Percentiles rank a stretch among this genome's conserved stretches.
These are phyloP conservation scores for Montipora foliosa DNA, from an alignment of 64 coral and sea anemone genomes.

Conservation along the genomic window DNA sequence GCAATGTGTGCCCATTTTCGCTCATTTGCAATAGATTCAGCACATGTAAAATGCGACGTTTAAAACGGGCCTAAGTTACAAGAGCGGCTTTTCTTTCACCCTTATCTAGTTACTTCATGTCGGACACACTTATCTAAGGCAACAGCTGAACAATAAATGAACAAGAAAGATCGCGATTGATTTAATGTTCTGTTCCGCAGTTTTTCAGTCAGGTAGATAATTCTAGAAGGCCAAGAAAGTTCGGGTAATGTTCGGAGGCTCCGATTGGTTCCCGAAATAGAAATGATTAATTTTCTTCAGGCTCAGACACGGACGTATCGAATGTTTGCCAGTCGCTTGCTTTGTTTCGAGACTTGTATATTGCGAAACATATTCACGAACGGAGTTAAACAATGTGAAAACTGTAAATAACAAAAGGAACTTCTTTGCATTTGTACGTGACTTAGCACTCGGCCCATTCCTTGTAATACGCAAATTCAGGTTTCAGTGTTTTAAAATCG, in stretches of 20 bases:
- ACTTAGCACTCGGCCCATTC: too few relatives aligned
- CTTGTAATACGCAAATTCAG: too few relatives aligned
- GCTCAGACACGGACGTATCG: not conserved
- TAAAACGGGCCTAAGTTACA: not conserved
- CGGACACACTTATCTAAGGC: not conserved
- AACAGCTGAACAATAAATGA: not conserved
- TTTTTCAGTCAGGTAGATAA: too few relatives aligned
- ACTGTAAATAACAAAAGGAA: not conserved
- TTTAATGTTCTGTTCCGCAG: too few relatives aligned
- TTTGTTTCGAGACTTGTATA: not conserved
- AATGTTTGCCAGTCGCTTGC: slow-evolving; percentile 19
- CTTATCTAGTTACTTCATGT: slow-evolving; percentile 1
- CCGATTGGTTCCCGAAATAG: slow-evolving; percentile 52
- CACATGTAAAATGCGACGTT: too few relatives aligned
- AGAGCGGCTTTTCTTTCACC: not conserved
- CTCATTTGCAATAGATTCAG: too few relatives aligned
- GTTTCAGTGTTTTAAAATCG: too few relatives aligned
- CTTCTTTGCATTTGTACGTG: not conserved
- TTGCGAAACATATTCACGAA: slow-evolving; percentile 57
- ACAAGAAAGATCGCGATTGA: not conserved
- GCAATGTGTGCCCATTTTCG: too few relatives aligned
- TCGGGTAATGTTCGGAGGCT: not conserved
- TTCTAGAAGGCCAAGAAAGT: too few relatives aligned
- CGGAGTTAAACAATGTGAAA: not conserved
- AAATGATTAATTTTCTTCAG: not conserved